Base-by-base conservation (phyloP, 1,140 invertebrate species). In the Atta colombica region DNA sequence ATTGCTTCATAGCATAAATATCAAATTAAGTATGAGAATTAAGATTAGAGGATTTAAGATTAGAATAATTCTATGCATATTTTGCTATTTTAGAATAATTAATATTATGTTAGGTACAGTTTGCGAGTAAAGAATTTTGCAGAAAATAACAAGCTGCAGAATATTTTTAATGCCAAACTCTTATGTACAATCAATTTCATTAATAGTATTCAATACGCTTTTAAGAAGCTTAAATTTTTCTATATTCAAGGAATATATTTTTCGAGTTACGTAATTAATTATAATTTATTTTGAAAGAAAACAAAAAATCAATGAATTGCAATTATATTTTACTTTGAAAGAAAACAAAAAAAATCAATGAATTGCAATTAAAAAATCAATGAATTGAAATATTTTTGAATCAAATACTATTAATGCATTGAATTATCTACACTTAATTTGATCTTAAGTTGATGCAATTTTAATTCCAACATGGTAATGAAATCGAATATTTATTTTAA, bases 11-110 rank as follows among this genome's bases (percentile, higher is more conserved):
- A 51, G 12, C 14, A 14, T 53, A n/a, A 78, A 78, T 68, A 18
- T 39, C 14, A 35, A 78, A 66, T 78, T 78, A 66, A 66, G n/a
- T 25, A 65, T 25, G 39, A 51, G 8, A 14, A 51, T 51, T 16
- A 51, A 51, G 39, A 51, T 51, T 51, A 51, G 14, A 65, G 16
- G 0, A 5, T 16, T 61, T 61, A 39, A 45, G 35, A 39, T 12
- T 77, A 49, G 35, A 39, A 77, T 18, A 12, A 28, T 28, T 60
- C 3, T 45, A 8, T 45, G 2, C 10, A 45, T 45, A 28, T 35
- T 45, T 31, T 5, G 10, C 6, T 45, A 63, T 25, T 28, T n/a
- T 49, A 63, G 16, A 51, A 28, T 28, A 77, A 28, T 21, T 61
- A 39, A 12, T 45, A 28, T 39, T 58, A 77, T 61, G 45, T 77